A percentile compares a stretch with the other conserved stretches of the same genome.
These are phyloP conservation scores for Rhabdomys pumilio DNA, from an alignment of 2,797 vertebrate genomes.

Conservation along the genomic window DNA sequence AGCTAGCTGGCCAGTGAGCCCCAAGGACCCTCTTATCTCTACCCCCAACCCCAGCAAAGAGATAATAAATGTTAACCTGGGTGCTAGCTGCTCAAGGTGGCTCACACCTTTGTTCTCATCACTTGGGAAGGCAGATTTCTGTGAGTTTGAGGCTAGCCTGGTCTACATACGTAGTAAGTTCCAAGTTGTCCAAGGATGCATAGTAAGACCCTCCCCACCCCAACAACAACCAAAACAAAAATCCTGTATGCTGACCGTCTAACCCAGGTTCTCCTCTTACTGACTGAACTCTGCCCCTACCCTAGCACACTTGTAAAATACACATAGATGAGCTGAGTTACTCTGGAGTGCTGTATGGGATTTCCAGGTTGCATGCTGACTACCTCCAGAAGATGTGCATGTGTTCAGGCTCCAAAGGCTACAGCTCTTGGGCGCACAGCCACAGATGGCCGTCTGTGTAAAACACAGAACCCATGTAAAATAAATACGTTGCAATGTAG, in stretches of 20 bases:
- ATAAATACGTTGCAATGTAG: too few relatives aligned
- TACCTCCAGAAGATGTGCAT: not conserved
- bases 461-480: too few relatives aligned
- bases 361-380: not conserved
- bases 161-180: not conserved
- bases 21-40: not conserved
- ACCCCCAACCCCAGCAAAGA: too few relatives aligned
- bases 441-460: not conserved
- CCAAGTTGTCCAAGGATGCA: not conserved
- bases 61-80: not conserved
- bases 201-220: not conserved
- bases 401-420: not conserved
- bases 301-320: not conserved
- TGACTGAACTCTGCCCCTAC: not conserved
- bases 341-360: not conserved
- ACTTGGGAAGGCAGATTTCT: not conserved
- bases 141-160: not conserved
- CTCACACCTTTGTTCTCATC: not conserved
- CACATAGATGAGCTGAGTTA: not conserved
- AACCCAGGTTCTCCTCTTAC: not conserved
- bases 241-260: not conserved
- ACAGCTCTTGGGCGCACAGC: not conserved
- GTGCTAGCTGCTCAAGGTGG: not conserved
- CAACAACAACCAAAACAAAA: not conserved
- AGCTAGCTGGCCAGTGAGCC: not conserved